Conservation (phyloP, 2,797 vertebrate species). For the Gymnopithys bicolor region DNA sequence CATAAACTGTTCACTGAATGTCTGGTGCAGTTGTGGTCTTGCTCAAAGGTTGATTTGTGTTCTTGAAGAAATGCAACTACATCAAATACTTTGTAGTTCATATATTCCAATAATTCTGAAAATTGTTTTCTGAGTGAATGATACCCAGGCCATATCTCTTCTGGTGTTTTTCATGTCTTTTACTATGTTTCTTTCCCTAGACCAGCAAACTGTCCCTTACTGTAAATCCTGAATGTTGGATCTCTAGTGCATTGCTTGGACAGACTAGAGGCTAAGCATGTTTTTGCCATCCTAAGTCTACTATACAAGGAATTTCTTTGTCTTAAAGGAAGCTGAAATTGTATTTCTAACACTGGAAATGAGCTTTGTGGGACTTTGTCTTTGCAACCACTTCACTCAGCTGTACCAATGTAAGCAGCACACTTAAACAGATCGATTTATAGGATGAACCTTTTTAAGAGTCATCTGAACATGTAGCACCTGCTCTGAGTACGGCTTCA, state of each 20-base stretch:
- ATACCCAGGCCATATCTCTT: background rate
- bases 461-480: background rate
- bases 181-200: background rate
- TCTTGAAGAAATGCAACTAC: background rate
- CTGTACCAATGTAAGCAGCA: background rate
- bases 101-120: background rate
- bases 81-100: rapidly evolving
- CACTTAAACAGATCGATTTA: background rate
- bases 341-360: background rate
- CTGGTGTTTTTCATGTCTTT: background rate
- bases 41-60: background rate
- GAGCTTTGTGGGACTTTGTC: background rate
- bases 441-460: background rate
- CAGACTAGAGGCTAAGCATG: background rate
- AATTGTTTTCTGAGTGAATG: background rate
- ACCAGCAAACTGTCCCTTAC: background rate
- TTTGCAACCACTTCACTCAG: background rate
- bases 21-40: background rate
- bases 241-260: background rate
- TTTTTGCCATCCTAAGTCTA: background rate
- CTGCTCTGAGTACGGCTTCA: background rate
- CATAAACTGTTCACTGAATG: background rate
- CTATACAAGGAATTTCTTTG: background rate
- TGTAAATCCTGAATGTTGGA: background rate
- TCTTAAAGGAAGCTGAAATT: background rate